Conservation (phyloP, 2,113 vertebrate genomes). For the Arvicanthis niloticus region DNA sequence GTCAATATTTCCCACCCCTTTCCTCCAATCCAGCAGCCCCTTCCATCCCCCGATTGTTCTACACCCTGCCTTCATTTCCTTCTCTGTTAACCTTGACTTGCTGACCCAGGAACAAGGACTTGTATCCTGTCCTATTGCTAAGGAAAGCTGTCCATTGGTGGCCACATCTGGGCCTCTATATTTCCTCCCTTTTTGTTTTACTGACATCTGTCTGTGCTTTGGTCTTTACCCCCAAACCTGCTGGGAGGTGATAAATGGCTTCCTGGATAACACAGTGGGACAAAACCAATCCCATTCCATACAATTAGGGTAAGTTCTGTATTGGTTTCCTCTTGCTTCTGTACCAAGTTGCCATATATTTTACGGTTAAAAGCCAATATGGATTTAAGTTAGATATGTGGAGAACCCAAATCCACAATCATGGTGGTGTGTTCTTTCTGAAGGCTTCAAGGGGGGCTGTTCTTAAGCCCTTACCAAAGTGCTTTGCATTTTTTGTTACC, state of each 20-base stretch:
- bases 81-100: background rate
- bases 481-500: background rate
- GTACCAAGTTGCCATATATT: background rate
- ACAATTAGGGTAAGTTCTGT: background rate
- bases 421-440: background rate
- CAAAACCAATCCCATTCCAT: background rate
- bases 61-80: background rate
- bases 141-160: background rate
- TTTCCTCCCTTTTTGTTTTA: background rate
- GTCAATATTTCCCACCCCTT: background rate
- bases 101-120: background rate
- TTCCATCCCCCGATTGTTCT: background rate
- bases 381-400: background rate
- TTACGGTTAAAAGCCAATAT: background rate
- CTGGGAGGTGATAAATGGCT: background rate
- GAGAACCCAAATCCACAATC: background rate
- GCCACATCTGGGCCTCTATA: background rate
- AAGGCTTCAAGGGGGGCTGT: background rate
- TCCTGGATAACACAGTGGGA: background rate
- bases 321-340: background rate
- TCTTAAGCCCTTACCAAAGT: background rate
- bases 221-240: background rate
- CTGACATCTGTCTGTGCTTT: slow-evolving; percentile 11
- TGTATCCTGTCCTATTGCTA: background rate
- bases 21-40: background rate